phyloP scores from a whole-genome alignment of 2,797 vertebrate genomes.

The Denticeps clupeoides region DNA sequence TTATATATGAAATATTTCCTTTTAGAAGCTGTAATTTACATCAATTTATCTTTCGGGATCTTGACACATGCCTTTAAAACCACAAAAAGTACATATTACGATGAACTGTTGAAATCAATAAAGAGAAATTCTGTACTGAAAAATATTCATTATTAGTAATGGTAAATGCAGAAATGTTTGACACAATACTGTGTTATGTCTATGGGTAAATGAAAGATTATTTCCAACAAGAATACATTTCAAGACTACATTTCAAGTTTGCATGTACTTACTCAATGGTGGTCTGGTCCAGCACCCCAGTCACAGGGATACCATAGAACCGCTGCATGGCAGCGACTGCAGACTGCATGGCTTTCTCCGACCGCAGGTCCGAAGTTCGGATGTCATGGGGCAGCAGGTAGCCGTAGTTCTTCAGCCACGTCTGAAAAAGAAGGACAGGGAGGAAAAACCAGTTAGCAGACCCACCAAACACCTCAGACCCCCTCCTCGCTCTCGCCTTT shows the following conservation, averaged over 20 bases:
- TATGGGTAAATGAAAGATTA: too few species aligned
- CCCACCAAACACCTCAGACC: constrained; percentile 12
- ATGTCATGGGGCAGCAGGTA: constrained; percentile 79
- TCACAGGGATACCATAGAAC: constrained; percentile 85
- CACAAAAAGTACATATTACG: too few species aligned
- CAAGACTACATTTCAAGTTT: neutral
- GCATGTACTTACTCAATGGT: constrained; percentile 74
- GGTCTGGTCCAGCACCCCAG: constrained; percentile 76
- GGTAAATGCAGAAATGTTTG: too few species aligned
- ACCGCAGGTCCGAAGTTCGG: constrained; percentile 69
- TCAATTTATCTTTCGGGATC: too few species aligned
- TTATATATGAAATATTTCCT: too few species aligned
- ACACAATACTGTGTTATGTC: too few species aligned
- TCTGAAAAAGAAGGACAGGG: constrained; percentile 50
- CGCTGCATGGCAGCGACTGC: constrained; percentile 86
- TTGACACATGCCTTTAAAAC: too few species aligned
- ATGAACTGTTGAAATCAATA: too few species aligned
- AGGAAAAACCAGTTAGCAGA: neutral
- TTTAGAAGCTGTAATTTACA: too few species aligned
- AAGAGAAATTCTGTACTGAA: too few species aligned
- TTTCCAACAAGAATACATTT: too few species aligned
- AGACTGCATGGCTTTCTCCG: constrained; percentile 78
- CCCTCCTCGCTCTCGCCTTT: constrained; percentile 11
- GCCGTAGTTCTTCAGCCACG: constrained; percentile 82
- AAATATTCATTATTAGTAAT: too few species aligned